Conservation (phyloP, 2,888 invertebrate genomes). For the Microctonus hyperodae region DNA sequence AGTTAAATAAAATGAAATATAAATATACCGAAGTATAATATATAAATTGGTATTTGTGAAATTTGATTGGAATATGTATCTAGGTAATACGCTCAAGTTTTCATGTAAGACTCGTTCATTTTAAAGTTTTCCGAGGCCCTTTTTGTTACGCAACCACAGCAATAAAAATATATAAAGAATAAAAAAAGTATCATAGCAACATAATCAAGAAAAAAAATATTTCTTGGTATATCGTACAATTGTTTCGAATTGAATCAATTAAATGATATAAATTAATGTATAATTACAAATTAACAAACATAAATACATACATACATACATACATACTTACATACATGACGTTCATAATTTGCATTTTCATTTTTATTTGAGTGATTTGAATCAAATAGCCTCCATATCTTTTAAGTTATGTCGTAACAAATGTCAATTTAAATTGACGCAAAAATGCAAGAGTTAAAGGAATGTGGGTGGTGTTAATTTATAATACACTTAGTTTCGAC, state of each 20-base stretch:
- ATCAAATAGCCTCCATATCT: neutral
- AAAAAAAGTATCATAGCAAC: neutral
- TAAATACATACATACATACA: neutral
- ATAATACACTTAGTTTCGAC: neutral
- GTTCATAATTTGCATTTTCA: neutral
- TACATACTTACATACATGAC: neutral
- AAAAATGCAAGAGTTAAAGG: neutral
- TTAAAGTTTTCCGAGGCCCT: neutral
- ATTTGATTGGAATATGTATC: neutral
- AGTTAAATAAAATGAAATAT: neutral
- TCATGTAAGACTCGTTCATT: neutral
- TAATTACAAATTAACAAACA: too few relatives aligned
- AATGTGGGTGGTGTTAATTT: neutral
- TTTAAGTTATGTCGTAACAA: neutral
- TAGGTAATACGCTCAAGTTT: neutral
- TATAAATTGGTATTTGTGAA: neutral
- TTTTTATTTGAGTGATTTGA: neutral
- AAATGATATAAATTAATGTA: too few relatives aligned
- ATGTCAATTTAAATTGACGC: neutral
- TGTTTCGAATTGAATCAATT: neutral
- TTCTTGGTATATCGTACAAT: neutral
- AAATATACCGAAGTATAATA: neutral
- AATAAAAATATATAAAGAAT: neutral
- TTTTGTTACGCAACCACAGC: slow-evolving; percentile 1
- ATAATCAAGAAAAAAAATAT: neutral